These are phyloP conservation scores for Sicus ferrugineus DNA, from an alignment of 2,888 invertebrate species.

Conservation along the genomic window DNA sequence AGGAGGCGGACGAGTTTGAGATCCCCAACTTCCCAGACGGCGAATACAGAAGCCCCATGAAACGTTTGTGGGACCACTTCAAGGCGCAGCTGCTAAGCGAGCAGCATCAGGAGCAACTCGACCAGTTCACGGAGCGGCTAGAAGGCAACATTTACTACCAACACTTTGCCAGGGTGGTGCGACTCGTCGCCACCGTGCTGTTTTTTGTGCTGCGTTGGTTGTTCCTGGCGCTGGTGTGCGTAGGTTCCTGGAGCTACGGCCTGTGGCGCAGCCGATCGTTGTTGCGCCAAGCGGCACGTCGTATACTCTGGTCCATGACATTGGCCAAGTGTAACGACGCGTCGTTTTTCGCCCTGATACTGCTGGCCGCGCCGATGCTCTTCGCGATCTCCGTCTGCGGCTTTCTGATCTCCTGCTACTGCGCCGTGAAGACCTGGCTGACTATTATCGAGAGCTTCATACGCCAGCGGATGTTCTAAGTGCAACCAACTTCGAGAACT, in stretches of 20 bases:
- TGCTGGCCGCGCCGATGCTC: conserved; percentile 47
- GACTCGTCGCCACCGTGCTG: not conserved
- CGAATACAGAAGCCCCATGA: conserved; percentile 19
- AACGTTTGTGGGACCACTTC: conserved; percentile 30
- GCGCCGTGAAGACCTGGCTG: conserved; percentile 35
- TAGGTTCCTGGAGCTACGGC: conserved; percentile 29
- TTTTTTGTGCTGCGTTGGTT: conserved; percentile 11
- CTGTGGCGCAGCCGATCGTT: conserved; percentile 45
- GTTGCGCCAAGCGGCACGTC: conserved; percentile 46
- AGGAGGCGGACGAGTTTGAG: conserved; percentile 31
- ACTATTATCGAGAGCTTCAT: conserved; percentile 13
- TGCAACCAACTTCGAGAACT: not conserved
- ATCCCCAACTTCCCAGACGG: not conserved
- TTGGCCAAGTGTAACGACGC: conserved; percentile 50
- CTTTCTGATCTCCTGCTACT: conserved; percentile 43
- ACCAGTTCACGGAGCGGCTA: conserved; percentile 25
- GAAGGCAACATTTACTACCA: conserved; percentile 26
- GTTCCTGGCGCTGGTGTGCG: conserved; percentile 4
- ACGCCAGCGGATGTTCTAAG: conserved; percentile 29
- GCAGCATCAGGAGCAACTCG: conserved; percentile 27
- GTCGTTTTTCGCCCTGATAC: conserved; percentile 44
- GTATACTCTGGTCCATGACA: conserved; percentile 54
- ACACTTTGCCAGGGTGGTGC: conserved; percentile 29
- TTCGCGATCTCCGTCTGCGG: conserved; percentile 49
- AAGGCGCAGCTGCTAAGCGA: conserved; percentile 15